These are phyloP conservation scores for Todus mexicanus DNA, from an alignment of 2,797 vertebrate genomes.

Conservation along the genomic window DNA sequence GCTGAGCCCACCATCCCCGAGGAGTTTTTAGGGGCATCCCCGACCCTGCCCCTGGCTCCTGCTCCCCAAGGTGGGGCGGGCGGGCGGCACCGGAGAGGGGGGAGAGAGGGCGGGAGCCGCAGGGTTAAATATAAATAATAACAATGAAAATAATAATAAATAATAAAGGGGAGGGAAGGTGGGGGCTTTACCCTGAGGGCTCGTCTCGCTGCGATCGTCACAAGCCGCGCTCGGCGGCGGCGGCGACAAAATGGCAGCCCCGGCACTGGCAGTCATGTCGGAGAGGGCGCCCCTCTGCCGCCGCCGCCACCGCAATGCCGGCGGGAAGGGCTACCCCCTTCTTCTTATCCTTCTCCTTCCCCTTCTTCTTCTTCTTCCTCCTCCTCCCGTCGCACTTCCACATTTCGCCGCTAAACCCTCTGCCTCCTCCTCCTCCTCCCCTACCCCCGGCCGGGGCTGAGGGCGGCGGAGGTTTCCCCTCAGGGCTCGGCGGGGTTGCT, in stretches of 20 bases:
- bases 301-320: not conserved
- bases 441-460: too few species aligned
- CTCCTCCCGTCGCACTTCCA: not conserved
- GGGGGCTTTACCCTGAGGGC: not conserved
- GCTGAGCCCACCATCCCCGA: constrained; percentile 28
- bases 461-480: not conserved
- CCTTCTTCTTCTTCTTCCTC: too few species aligned
- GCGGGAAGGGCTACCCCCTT: not conserved
- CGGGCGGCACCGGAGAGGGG: too few species aligned
- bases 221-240: not conserved
- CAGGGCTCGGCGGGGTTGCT: not conserved
- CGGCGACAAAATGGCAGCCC: constrained; percentile 74
- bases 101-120: too few species aligned
- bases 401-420: not conserved
- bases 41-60: not conserved
- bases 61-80: too few species aligned
- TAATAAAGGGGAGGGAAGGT: too few species aligned
- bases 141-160: not conserved
- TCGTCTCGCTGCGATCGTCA: not conserved
- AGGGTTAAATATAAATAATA: not conserved
- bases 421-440: too few species aligned
- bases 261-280: constrained; percentile 59
- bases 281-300: not conserved
- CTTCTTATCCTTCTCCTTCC: too few species aligned
- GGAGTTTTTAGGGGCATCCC: not conserved